Percentiles rank a stretch among this genome's conserved stretches.
Evolutionary conservation across 2,888 invertebrate genomes (phyloP).

Genomic region (Apodemia mormo): DNA sequence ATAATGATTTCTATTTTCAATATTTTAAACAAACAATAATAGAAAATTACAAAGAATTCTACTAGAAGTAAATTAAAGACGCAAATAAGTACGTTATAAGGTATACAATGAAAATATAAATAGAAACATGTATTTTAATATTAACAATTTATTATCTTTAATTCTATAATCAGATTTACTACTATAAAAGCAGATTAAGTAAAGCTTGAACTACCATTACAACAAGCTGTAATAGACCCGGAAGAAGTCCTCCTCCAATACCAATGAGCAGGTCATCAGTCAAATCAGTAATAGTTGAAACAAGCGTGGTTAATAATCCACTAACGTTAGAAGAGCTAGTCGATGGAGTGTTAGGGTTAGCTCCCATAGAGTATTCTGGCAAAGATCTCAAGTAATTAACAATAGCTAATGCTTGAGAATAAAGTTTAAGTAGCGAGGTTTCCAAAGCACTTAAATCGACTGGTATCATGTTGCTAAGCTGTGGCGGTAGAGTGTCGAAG

Average conservation of each 20-base stretch:
- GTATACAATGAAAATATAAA: too few relatives aligned
- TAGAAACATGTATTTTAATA: too few relatives aligned
- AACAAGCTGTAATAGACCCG: conserved; percentile 64
- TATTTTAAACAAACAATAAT: too few relatives aligned
- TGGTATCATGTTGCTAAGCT: conserved; percentile 66
- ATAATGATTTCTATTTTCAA: too few relatives aligned
- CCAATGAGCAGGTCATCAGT: conserved; percentile 60
- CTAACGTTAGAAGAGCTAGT: conserved; percentile 54
- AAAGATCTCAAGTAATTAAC: conserved; percentile 65
- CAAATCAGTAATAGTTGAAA: conserved; percentile 55
- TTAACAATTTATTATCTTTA: too few relatives aligned
- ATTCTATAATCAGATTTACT: too few relatives aligned
- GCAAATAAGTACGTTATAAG: too few relatives aligned
- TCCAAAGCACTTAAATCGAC: conserved; percentile 69
- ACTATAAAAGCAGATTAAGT: conserved; percentile 38
- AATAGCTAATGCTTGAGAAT: conserved; percentile 71
- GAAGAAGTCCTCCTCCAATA: conserved; percentile 65
- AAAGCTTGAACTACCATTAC: conserved; percentile 60
- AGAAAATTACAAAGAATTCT: too few relatives aligned
- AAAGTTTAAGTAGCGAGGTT: conserved; percentile 65
- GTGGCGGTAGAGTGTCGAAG: conserved; percentile 69
- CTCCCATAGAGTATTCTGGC: conserved; percentile 68
- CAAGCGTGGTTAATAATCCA: conserved; percentile 56
- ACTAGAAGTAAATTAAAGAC: too few relatives aligned
- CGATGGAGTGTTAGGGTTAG: conserved; percentile 60